These are phyloP conservation scores for Hirtodrosophila histrioides DNA, from an alignment of 2,888 invertebrate species.

Conservation along the genomic window DNA sequence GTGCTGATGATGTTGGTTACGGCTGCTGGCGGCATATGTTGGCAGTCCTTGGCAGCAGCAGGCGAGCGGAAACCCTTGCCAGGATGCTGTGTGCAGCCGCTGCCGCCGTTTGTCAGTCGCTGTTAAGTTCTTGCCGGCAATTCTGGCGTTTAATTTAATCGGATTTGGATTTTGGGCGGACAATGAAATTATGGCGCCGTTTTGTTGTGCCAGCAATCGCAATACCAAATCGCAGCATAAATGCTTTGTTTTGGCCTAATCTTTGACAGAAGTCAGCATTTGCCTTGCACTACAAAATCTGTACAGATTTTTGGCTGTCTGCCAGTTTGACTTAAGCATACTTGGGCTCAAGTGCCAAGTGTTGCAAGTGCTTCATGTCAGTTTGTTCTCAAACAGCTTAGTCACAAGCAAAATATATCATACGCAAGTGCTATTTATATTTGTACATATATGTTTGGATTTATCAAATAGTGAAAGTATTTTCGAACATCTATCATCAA, in stretches of 20 bases:
- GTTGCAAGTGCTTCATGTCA: conserved; percentile 31
- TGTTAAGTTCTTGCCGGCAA: conserved; percentile 31
- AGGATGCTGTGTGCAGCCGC: conserved; percentile 75
- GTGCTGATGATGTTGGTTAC: conserved; percentile 62
- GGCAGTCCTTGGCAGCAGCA: conserved; percentile 60
- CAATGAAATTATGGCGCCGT: conserved; percentile 67
- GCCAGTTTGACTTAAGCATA: conserved; percentile 46
- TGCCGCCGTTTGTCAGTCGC: conserved; percentile 30
- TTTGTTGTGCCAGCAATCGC: conserved; percentile 53
- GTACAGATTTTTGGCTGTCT: conserved; percentile 57
- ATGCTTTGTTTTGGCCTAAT: conserved; percentile 75
- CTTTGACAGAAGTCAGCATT: conserved; percentile 76
- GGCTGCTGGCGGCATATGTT: conserved; percentile 74
- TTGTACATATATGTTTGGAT: too few species aligned
- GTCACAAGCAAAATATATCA: background rate
- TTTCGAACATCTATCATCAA: too few species aligned
- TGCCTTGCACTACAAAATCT: conserved; percentile 66
- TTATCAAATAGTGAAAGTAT: too few species aligned
- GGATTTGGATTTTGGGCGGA: conserved; percentile 63
- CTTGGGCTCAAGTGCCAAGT: conserved; percentile 38
- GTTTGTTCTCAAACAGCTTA: conserved; percentile 9
- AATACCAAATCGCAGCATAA: conserved; percentile 44
- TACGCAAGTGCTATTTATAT: too few species aligned
- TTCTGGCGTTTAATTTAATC: conserved; percentile 75
- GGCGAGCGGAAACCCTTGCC: conserved; percentile 72